Base-by-base conservation (phyloP, 2,113 vertebrate genomes). In the Corythornis madagascariensis region DNA sequence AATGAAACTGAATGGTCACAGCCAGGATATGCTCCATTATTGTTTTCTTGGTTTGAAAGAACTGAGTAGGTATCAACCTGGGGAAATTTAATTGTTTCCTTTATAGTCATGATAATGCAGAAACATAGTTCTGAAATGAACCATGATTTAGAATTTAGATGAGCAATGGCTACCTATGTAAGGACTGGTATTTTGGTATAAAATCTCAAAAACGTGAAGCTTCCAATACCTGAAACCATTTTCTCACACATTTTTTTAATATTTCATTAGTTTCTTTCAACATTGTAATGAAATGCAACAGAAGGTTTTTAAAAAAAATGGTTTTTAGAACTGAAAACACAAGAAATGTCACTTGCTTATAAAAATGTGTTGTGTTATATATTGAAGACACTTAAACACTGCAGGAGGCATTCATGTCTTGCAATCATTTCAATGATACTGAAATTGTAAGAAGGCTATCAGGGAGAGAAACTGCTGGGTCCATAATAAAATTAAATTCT, bases 401-500 rank as follows among this genome's bases (percentile, higher is more conserved):
- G 43, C 76, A 89, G 89, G 96, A 95, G 42, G 74, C 31, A 77
- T 77, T 94, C 35, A 56, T 74, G 33, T 90, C 75, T 91, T 92
- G n/a, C 84, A 93, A 83, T 74, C 73, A 86, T 95, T 95, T 70
- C 63, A 79, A 71, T 28, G 82, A 91, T 78, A 76, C 29, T 61
- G 61, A 88, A 93, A 90, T 50, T 42, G 9, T 83, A 65, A 50
- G 70, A 93, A 69, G 25, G 74, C 48, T 91, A 76, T 93, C 95
- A 89, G 13, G 35, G 61, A 83, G 70, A 88, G 61, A 83, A 79
- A 71, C 74, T 92, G 48, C 76, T 77, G 50, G 69, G 79, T 91
- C 83, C 53, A 25, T 57, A 88, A 88, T 76, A 95, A 96, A 97
- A 91, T 83, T 31, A 83, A 96, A 92, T 94, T 69, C 91, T 69